Percentiles rank a stretch among this genome's conserved stretches.
Evolutionary conservation across 2,888 invertebrate genomes (phyloP).

Genomic region (Nemotelus nigrinus): DNA sequence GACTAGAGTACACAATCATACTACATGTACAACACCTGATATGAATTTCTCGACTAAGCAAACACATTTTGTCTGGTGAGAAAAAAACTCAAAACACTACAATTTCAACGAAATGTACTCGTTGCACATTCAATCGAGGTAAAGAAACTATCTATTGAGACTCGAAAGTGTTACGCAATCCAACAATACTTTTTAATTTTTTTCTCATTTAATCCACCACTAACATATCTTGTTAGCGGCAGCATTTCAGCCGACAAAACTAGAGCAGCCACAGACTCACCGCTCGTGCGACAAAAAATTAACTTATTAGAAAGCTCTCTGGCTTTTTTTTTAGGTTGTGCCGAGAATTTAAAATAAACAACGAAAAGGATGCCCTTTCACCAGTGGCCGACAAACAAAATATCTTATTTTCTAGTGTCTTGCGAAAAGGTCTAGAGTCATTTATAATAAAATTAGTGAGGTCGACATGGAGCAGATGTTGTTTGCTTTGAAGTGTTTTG

Average conservation of each 20-base stretch:
- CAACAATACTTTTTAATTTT: slow-evolving; percentile 4
- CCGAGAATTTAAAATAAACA: not conserved
- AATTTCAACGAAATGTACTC: no score
- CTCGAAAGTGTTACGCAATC: no score
- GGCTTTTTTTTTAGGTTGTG: not conserved
- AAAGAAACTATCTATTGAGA: no score
- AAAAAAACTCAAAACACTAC: no score
- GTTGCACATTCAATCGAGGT: no score
- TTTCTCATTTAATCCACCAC: not conserved
- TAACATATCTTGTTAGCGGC: not conserved
- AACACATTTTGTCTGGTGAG: no score
- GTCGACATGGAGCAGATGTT: slow-evolving; percentile 18
- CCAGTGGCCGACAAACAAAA: not conserved
- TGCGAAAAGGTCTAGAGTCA: not conserved
- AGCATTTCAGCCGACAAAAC: not conserved
- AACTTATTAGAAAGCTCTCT: slow-evolving; percentile 31
- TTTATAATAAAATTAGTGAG: slow-evolving; percentile 29
- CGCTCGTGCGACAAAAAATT: slow-evolving; percentile 6
- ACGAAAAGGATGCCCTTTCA: not conserved
- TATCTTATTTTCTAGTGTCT: not conserved
- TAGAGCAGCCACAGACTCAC: not conserved
- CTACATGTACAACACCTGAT: no score
- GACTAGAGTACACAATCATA: no score
- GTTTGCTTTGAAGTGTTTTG: not conserved
- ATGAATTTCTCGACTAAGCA: no score